A percentile compares a stretch with the other conserved stretches of the same genome.
phyloP scores from a whole-genome alignment of 2,888 invertebrate species.

The Parochlus steinenii region DNA sequence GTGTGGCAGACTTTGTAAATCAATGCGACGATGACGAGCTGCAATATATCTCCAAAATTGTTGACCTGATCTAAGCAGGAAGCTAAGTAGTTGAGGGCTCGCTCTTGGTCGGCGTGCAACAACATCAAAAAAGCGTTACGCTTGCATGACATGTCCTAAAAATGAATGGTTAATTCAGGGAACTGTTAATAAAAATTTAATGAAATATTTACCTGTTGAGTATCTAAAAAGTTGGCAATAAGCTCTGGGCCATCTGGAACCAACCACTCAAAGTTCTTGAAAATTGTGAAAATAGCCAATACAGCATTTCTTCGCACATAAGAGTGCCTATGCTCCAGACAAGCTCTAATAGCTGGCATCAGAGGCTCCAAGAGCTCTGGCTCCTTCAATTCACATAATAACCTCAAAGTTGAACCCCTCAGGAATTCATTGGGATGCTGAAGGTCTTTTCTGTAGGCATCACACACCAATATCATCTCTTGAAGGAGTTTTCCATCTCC shows the following conservation, averaged over 20 bases:
- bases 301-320: slow-evolving; percentile 97
- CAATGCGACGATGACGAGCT: slow-evolving; percentile 94
- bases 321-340: slow-evolving; percentile 92
- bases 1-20: slow-evolving; percentile 98
- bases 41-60: slow-evolving; percentile 91
- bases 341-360: slow-evolving; percentile 92
- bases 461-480: slow-evolving; percentile 99
- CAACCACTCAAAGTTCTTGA: slow-evolving; percentile 92
- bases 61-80: slow-evolving; percentile 89
- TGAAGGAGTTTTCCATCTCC: slow-evolving; percentile 83
- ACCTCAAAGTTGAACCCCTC: slow-evolving; percentile 89
- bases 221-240: slow-evolving; percentile 83
- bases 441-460: slow-evolving; percentile 97
- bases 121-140: slow-evolving; percentile 98
- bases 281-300: slow-evolving; percentile 98
- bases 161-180: no score
- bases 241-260: slow-evolving; percentile 98
- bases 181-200: no score
- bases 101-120: slow-evolving; percentile 89
- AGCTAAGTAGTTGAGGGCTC: slow-evolving; percentile 82
- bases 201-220: no score
- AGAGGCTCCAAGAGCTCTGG: slow-evolving; percentile 93
- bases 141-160: slow-evolving; percentile 99
- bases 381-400: slow-evolving; percentile 94
- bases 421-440: slow-evolving; percentile 99